Conservation (phyloP, 2,797 vertebrate species). For the Crenichthys baileyi region DNA sequence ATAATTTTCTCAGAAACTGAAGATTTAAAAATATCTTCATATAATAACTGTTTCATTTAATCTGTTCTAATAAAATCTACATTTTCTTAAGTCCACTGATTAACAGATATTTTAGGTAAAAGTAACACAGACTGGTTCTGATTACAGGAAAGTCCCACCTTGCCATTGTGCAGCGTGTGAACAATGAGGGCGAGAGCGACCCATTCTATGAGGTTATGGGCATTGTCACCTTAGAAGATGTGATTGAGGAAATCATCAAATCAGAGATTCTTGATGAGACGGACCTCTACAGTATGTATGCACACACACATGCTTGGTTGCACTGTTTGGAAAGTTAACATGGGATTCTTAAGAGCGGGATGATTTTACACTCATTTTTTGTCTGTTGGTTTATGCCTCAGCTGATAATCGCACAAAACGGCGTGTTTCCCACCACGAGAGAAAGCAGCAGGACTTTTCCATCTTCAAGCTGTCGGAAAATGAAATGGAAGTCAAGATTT, state of each 20-base stretch:
- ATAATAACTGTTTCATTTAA: background rate
- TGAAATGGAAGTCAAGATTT: constrained; percentile 93
- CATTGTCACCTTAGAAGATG: constrained; percentile 95
- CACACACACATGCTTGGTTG: background rate
- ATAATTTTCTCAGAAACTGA: background rate
- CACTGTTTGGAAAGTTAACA: background rate
- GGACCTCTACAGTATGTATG: constrained; percentile 89
- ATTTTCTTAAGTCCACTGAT: background rate
- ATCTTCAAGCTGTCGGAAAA: constrained; percentile 93
- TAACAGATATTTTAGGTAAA: background rate
- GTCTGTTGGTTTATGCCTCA: constrained; percentile 49
- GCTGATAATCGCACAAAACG: constrained; percentile 94
- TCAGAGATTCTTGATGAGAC: constrained; percentile 98
- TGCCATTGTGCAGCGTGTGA: constrained; percentile 95
- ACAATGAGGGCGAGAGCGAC: constrained; percentile 96
- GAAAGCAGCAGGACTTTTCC: constrained; percentile 93
- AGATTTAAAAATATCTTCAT: background rate
- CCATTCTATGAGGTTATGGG: constrained; percentile 98
- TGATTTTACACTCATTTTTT: background rate
- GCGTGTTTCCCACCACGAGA: constrained; percentile 89
- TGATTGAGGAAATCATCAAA: constrained; percentile 98
- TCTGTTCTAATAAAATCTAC: background rate
- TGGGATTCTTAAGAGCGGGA: background rate
- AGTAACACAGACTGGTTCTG: background rate
- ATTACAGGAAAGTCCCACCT: constrained; percentile 92